Percentiles rank a stretch among this genome's conserved stretches.
These are phyloP conservation scores for Aphis gossypii DNA, from an alignment of 1,140 invertebrate species.

Conservation along the genomic window DNA sequence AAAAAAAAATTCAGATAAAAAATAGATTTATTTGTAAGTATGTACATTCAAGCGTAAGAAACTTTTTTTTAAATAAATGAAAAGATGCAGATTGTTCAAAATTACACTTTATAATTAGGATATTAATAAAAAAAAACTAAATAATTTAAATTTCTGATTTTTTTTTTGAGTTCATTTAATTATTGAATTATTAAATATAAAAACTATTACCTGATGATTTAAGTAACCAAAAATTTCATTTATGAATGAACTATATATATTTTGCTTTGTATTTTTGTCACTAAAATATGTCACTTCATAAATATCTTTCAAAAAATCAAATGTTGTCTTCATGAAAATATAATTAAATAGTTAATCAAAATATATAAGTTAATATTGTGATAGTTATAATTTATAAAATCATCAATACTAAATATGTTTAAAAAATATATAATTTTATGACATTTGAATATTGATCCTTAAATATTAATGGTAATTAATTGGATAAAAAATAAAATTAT, in stretches of 20 bases:
- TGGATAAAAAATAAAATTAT: not conserved
- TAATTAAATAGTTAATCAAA: slow-evolving; percentile 35
- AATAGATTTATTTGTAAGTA: not conserved
- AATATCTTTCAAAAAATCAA: slow-evolving; percentile 46
- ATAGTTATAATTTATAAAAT: not conserved
- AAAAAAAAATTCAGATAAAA: not conserved
- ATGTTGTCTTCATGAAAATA: not conserved
- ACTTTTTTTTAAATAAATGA: not conserved
- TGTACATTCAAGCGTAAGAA: not conserved
- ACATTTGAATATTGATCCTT: not conserved
- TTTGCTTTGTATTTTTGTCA: slow-evolving; percentile 44
- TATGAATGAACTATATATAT: slow-evolving; percentile 21
- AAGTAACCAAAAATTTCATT: slow-evolving; percentile 38
- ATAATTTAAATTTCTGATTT: not conserved
- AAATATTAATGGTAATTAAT: too few species aligned
- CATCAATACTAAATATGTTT: not conserved
- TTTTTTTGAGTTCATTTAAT: not conserved
- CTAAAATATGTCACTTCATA: slow-evolving; percentile 30
- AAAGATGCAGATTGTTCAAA: not conserved
- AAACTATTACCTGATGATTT: slow-evolving; percentile 28
- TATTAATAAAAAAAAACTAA: not conserved
- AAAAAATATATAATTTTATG: not conserved
- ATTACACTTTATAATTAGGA: not conserved
- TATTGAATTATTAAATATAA: not conserved
- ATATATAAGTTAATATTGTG: not conserved